phyloP scores from a whole-genome alignment of 2,888 invertebrate species.

The Drosophila dives region DNA sequence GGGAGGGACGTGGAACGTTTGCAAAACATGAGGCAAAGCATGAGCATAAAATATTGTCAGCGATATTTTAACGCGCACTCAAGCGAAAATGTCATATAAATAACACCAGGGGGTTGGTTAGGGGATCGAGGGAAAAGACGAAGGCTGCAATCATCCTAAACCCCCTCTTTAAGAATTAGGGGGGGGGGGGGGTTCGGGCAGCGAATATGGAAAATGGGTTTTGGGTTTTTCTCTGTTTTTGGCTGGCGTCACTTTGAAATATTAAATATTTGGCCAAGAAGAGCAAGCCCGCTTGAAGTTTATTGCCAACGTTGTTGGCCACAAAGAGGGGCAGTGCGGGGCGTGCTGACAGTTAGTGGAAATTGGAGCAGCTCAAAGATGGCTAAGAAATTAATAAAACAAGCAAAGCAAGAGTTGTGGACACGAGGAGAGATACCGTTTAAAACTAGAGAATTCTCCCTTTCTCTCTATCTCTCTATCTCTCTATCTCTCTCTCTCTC shows the following conservation, averaged over 20 bases:
- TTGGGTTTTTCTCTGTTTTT: constrained; percentile 58
- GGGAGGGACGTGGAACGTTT: constrained; percentile 50
- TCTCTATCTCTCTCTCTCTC: neutral
- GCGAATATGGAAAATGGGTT: constrained; percentile 51
- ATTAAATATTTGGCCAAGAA: constrained; percentile 75
- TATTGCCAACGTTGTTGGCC: constrained; percentile 61
- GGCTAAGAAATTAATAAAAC: constrained; percentile 51
- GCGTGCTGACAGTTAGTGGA: constrained; percentile 27
- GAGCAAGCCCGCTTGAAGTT: constrained; percentile 69
- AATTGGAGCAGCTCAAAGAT: constrained; percentile 65
- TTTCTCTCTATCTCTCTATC: neutral
- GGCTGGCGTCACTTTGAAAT: constrained; percentile 75
- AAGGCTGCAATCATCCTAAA: neutral
- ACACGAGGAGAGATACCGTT: constrained; percentile 3
- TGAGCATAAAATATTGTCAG: constrained; percentile 78
- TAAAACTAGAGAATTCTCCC: constrained; percentile 25
- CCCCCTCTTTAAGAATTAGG: neutral
- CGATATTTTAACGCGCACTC: constrained; percentile 81
- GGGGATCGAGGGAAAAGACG: neutral
- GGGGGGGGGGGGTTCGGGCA: neutral
- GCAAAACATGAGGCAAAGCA: constrained; percentile 79
- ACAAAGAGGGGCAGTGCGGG: neutral
- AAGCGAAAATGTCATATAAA: constrained; percentile 81
- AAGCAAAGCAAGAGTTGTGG: constrained; percentile 31
- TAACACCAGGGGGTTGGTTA: constrained; percentile 55